Conservation (phyloP, 2,888 invertebrate genomes). For the Dasysyrphus tricinctus region DNA sequence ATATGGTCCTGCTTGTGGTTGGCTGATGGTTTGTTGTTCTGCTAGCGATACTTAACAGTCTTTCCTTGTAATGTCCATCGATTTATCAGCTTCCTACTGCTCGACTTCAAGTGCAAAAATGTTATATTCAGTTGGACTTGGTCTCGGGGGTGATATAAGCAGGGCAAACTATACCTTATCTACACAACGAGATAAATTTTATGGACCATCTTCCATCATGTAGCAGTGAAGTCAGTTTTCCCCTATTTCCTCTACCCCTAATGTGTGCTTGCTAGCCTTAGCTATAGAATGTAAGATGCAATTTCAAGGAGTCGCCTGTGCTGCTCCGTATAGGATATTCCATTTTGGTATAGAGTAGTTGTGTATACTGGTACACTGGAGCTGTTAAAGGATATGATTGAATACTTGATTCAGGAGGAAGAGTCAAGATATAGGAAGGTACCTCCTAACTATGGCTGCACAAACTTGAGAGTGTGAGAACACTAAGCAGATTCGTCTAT, state of each 20-base stretch:
- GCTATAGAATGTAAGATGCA: constrained; percentile 55
- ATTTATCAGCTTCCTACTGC: constrained; percentile 64
- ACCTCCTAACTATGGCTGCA: background rate
- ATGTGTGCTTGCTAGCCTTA: background rate
- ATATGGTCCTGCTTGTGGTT: constrained; percentile 49
- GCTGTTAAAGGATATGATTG: constrained; percentile 58
- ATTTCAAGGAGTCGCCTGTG: constrained; percentile 43
- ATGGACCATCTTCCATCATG: constrained; percentile 68
- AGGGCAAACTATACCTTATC: constrained; percentile 61
- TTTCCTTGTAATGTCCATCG: constrained; percentile 64
- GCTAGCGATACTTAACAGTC: constrained; percentile 70
- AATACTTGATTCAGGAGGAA: constrained; percentile 26
- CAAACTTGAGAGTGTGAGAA: constrained; percentile 3
- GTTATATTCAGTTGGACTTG: constrained; percentile 24
- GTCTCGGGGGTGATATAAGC: constrained; percentile 65
- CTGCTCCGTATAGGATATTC: constrained; percentile 35
- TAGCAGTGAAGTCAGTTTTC: constrained; percentile 38
- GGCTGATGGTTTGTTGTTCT: constrained; percentile 62
- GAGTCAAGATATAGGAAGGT: background rate
- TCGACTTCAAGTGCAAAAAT: constrained; percentile 28
- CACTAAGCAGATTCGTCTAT: constrained; percentile 41
- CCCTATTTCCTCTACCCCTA: background rate
- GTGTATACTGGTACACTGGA: background rate
- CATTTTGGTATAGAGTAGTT: constrained; percentile 27
- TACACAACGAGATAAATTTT: constrained; percentile 64